phyloP scores from a whole-genome alignment of 2,888 invertebrate species.

The Ashinkailepas kermadecensis region DNA sequence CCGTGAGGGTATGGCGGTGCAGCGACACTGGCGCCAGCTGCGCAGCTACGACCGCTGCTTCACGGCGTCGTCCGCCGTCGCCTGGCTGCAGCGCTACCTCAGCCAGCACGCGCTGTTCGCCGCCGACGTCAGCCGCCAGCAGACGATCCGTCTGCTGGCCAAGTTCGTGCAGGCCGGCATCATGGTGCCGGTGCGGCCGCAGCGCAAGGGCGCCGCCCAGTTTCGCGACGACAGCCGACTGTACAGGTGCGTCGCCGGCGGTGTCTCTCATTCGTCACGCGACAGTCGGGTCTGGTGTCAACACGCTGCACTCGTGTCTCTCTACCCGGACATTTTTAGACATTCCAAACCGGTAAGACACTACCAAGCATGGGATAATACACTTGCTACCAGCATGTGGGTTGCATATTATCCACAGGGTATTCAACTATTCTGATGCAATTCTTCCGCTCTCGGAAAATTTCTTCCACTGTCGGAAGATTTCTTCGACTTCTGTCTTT shows the following conservation, averaged over 20 bases:
- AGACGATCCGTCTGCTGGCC: slow-evolving; percentile 26
- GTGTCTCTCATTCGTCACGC: too few relatives aligned
- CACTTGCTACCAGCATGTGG: too few relatives aligned
- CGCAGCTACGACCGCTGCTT: slow-evolving; percentile 28
- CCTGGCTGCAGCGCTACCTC: slow-evolving; percentile 27
- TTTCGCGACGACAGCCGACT: slow-evolving; percentile 3
- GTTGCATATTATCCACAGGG: too few relatives aligned
- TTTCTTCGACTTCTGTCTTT: too few relatives aligned
- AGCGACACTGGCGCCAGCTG: slow-evolving; percentile 21
- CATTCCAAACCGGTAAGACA: too few relatives aligned
- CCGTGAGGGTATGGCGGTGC: slow-evolving; percentile 15
- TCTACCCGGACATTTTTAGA: too few relatives aligned
- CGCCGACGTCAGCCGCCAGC: slow-evolving; percentile 27
- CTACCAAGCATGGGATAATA: too few relatives aligned
- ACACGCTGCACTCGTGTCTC: too few relatives aligned
- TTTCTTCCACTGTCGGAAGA: too few relatives aligned
- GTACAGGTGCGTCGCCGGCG: slow-evolving; percentile 5
- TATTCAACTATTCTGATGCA: too few relatives aligned
- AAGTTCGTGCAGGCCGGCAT: slow-evolving; percentile 29
- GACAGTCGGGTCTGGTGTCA: too few relatives aligned
- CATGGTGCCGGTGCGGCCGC: slow-evolving; percentile 19
- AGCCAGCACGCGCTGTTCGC: slow-evolving; percentile 25
- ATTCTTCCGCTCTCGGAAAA: too few relatives aligned
- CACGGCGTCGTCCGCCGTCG: slow-evolving; percentile 26
- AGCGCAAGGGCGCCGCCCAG: neutral